Conservation (phyloP, 37 sponge, comb jelly and placozoan species). For the Ianthella basta region DNA sequence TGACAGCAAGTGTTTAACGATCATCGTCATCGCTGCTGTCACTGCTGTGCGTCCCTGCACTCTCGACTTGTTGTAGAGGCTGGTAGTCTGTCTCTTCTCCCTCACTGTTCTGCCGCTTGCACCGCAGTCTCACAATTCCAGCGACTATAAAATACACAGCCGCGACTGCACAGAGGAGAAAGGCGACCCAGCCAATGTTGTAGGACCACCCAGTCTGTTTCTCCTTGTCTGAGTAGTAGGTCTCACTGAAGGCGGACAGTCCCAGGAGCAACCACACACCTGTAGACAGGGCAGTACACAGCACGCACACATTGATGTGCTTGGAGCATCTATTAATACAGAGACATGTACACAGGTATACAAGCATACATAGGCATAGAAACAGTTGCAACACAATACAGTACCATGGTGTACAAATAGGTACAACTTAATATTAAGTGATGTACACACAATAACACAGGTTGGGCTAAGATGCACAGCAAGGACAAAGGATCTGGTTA, state of each 20-base stretch:
- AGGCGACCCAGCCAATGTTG: constrained; percentile 64
- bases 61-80: constrained; percentile 49
- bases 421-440: no score
- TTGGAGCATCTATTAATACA: background rate
- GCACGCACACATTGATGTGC: background rate
- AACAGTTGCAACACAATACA: background rate
- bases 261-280: constrained; percentile 47
- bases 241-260: constrained; percentile 29
- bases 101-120: background rate
- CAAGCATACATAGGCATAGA: background rate
- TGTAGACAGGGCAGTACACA: constrained; percentile 11
- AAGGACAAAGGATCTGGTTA: no score
- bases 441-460: no score
- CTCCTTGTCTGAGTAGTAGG: background rate
- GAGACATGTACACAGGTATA: background rate
- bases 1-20: background rate
- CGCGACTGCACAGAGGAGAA: constrained; percentile 39
- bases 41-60: constrained; percentile 21
- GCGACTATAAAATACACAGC: constrained; percentile 47
- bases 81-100: constrained; percentile 14
- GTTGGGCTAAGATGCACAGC: no score
- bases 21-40: constrained; percentile 36
- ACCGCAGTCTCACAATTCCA: constrained; percentile 29
- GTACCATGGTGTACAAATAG: no score
- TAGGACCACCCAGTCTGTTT: constrained; percentile 61